Evolutionary conservation across 2,113 vertebrate genomes (phyloP).

Genomic region (Chaetops frenatus): DNA sequence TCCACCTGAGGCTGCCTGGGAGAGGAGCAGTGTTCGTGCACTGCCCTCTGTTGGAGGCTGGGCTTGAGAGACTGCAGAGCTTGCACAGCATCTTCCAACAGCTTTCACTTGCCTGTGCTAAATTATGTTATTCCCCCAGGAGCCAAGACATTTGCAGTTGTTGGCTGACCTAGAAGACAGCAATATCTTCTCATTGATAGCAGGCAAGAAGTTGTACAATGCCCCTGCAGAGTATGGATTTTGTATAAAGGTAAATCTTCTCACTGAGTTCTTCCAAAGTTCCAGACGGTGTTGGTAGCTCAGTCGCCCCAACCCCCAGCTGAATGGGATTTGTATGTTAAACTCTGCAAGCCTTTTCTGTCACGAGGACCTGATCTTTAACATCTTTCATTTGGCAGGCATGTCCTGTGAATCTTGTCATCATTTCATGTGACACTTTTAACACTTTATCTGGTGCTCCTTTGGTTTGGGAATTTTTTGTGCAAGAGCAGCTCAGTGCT

Average conservation of each 20-base stretch:
- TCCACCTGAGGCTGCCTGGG: background rate
- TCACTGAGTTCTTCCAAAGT: background rate
- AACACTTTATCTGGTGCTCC: slow-evolving; percentile 45
- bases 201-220: slow-evolving; percentile 86
- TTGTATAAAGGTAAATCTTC: slow-evolving; percentile 88
- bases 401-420: slow-evolving; percentile 29
- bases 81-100: background rate
- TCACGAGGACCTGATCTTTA: slow-evolving; percentile 21
- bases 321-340: background rate
- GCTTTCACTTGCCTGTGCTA: background rate
- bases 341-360: background rate
- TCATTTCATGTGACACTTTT: slow-evolving; percentile 9
- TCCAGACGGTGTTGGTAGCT: background rate
- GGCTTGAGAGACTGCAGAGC: background rate
- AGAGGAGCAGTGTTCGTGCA: background rate
- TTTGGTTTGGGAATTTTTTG: slow-evolving; percentile 18
- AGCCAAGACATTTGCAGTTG: slow-evolving; percentile 93
- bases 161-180: slow-evolving; percentile 92
- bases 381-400: slow-evolving; percentile 32
- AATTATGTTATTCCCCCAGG: slow-evolving; percentile 66
- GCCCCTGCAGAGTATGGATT: slow-evolving; percentile 91
- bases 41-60: background rate
- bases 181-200: slow-evolving; percentile 85
- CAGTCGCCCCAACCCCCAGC: background rate
- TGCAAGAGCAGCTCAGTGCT: background rate